Evolutionary conservation across 2,888 invertebrate species (phyloP).

Genomic region (Lordiphosa andalusiaca): DNA sequence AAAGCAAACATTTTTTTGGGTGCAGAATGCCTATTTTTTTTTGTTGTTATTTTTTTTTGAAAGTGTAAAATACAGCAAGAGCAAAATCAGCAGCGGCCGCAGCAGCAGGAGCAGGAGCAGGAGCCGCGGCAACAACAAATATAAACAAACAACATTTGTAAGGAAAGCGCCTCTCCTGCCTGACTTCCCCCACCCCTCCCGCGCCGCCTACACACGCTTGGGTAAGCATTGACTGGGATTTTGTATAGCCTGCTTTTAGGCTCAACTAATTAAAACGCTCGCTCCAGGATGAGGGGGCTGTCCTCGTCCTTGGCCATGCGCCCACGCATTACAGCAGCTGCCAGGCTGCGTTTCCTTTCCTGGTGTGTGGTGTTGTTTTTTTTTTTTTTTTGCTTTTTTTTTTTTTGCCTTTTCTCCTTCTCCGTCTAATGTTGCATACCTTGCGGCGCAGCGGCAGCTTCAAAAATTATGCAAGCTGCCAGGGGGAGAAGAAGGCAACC

Average conservation of each 20-base stretch:
- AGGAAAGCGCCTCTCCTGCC: background rate
- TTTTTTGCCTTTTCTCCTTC: background rate
- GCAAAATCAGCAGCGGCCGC: background rate
- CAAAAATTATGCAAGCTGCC: too few relatives aligned
- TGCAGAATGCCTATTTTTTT: background rate
- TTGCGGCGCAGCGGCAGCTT: too few relatives aligned
- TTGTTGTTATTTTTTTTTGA: slow-evolving; percentile 15
- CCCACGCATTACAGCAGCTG: slow-evolving; percentile 12
- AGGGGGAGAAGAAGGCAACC: too few relatives aligned
- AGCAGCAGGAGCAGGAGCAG: background rate
- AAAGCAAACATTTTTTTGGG: slow-evolving; percentile 8
- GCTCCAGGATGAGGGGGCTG: slow-evolving; percentile 1
- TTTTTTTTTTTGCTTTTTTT: too few relatives aligned
- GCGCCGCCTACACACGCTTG: background rate
- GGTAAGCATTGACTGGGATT: slow-evolving; percentile 4
- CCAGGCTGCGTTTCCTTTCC: slow-evolving; percentile 3
- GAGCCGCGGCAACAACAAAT: slow-evolving; percentile 11
- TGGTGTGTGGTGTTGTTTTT: too few relatives aligned
- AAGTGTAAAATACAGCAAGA: slow-evolving; percentile 1
- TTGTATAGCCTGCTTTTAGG: slow-evolving; percentile 50
- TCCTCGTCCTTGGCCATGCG: slow-evolving; percentile 14
- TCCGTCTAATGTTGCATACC: slow-evolving; percentile 2
- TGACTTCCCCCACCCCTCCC: background rate
- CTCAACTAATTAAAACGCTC: slow-evolving; percentile 49
- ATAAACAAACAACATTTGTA: slow-evolving; percentile 20